Evolutionary conservation across 2,888 invertebrate species (phyloP).

Genomic region (Steinernema scapterisci): DNA sequence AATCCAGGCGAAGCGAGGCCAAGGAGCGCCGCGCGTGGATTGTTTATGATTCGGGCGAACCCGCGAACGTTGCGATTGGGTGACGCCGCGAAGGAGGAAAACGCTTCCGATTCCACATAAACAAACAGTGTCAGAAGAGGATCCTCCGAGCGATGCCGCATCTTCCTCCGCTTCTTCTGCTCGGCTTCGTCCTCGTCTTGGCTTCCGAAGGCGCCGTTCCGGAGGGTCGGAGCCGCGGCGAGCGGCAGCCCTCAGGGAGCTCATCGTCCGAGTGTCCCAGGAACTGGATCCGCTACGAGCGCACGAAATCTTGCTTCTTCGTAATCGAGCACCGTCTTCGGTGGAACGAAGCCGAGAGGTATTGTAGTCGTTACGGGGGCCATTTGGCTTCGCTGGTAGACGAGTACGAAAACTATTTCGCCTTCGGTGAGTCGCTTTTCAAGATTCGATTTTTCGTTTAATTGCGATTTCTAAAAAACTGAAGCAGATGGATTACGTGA

Average conservation of each 20-base stretch:
- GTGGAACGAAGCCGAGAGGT: conserved; percentile 35
- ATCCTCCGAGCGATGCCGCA: conserved; percentile 14
- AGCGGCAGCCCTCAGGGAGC: background rate
- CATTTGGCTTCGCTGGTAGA: conserved; percentile 36
- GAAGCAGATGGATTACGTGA: too few species aligned
- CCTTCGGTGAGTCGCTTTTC: conserved; percentile 30
- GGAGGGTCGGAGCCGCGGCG: background rate
- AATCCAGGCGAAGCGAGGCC: background rate
- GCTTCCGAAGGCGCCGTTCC: background rate
- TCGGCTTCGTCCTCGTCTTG: background rate
- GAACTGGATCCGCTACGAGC: conserved; percentile 36
- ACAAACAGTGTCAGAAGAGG: background rate
- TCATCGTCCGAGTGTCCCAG: conserved; percentile 32
- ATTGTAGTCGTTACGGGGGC: conserved; percentile 13
- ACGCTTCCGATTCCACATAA: conserved; percentile 1
- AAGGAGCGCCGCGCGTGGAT: background rate
- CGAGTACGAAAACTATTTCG: conserved; percentile 37
- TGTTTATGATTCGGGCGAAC: conserved; percentile 19
- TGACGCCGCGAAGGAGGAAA: background rate
- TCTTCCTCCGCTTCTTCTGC: background rate
- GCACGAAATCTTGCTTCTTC: conserved; percentile 33
- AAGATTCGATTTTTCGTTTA: background rate
- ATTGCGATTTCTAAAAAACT: too few species aligned
- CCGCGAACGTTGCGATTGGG: background rate
- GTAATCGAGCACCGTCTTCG: conserved; percentile 32